phyloP scores from a whole-genome alignment of 2,113 vertebrate species.

The Motacilla alba region DNA sequence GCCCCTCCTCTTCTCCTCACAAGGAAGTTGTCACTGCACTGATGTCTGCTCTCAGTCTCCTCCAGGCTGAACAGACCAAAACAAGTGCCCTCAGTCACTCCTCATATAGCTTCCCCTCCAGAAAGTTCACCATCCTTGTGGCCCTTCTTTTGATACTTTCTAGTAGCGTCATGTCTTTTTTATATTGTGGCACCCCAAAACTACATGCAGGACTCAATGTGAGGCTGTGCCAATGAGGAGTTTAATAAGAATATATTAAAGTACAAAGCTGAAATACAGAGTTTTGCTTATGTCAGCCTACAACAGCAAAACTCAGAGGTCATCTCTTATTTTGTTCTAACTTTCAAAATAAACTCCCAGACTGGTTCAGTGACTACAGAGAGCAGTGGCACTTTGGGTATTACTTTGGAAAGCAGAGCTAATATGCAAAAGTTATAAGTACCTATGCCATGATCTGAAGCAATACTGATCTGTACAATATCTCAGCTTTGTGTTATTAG shows the following conservation, averaged over 20 bases:
- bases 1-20: neutral
- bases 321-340: neutral
- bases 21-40: neutral
- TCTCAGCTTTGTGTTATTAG: neutral
- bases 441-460: neutral
- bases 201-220: neutral
- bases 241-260: neutral
- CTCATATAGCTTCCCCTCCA: neutral
- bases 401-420: neutral
- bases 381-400: neutral
- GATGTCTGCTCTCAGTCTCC: neutral
- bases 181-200: neutral
- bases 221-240: too few relatives aligned
- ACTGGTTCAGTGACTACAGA: neutral
- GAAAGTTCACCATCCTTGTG: neutral
- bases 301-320: neutral
- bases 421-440: neutral
- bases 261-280: neutral
- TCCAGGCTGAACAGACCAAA: neutral
- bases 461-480: neutral
- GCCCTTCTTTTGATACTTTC: neutral
- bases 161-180: neutral
- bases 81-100: accelerated
- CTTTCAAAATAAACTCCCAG: neutral
- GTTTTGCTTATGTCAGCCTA: neutral